A percentile compares a stretch with the other conserved stretches of the same genome.
Evolutionary conservation across 1,140 invertebrate genomes (phyloP).

Genomic region (Pogonomyrmex californicus): DNA sequence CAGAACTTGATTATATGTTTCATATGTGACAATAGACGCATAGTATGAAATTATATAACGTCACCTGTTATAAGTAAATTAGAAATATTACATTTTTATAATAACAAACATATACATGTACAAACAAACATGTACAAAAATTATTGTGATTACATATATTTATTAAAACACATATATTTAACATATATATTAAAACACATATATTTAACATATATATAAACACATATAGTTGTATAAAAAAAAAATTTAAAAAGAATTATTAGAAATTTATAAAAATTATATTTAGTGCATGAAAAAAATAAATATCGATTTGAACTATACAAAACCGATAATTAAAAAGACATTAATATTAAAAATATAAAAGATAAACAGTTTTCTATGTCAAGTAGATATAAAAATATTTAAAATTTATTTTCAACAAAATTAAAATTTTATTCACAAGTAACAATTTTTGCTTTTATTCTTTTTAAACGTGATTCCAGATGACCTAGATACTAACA

Average conservation of each 20-base stretch:
- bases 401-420: not conserved
- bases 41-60: not conserved
- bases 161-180: no score
- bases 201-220: no score
- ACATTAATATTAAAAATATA: no score
- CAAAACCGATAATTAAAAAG: no score
- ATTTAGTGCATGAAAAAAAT: not conserved
- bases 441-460: not conserved
- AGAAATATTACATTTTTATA: not conserved
- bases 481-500: not conserved
- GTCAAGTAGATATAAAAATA: not conserved
- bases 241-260: not conserved
- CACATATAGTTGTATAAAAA: not conserved
- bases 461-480: not conserved
- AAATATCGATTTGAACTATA: not conserved
- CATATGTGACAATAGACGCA: not conserved
- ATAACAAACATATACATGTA: no score
- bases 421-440: slow-evolving; percentile 2
- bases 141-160: no score
- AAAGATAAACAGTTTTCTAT: not conserved
- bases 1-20: no score
- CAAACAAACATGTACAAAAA: not conserved
- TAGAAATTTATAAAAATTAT: not conserved
- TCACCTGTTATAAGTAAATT: not conserved
- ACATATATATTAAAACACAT: no score